Percentiles rank a stretch among this genome's conserved stretches.
Evolutionary conservation across 2,113 vertebrate genomes (phyloP).

Genomic region (Heterochromis multidens): DNA sequence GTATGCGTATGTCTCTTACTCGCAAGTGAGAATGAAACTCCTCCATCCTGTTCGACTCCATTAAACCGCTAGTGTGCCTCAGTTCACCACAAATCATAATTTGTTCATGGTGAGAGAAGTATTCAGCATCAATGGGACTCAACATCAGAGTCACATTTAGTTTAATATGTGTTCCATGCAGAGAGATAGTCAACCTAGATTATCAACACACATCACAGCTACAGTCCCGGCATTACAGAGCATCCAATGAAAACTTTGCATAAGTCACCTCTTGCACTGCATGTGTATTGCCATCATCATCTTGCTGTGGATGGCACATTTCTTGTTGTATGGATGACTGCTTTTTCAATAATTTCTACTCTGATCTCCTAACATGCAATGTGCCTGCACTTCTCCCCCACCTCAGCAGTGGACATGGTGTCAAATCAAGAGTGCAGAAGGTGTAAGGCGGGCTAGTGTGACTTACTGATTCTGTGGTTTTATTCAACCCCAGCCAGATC

Average conservation of each 20-base stretch:
- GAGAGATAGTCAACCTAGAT: background rate
- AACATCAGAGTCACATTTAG: slow-evolving; percentile 19
- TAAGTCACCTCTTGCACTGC: background rate
- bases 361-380: background rate
- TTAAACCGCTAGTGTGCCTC: slow-evolving; percentile 60
- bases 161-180: background rate
- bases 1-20: slow-evolving; percentile 16
- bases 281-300: background rate
- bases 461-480: background rate
- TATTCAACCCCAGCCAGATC: background rate
- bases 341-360: slow-evolving; percentile 26
- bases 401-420: background rate
- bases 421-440: background rate
- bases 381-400: background rate
- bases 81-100: slow-evolving; percentile 59
- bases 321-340: slow-evolving; percentile 6
- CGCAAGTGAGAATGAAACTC: slow-evolving; percentile 44
- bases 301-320: slow-evolving; percentile 4
- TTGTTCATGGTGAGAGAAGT: slow-evolving; percentile 41
- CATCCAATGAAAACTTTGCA: background rate
- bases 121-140: slow-evolving; percentile 14
- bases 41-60: slow-evolving; percentile 64
- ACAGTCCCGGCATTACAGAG: background rate
- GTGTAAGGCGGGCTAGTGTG: background rate
- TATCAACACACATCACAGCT: background rate